Evolutionary conservation across 1,140 invertebrate species (phyloP).

Genomic region (Vanessa tameamea): DNA sequence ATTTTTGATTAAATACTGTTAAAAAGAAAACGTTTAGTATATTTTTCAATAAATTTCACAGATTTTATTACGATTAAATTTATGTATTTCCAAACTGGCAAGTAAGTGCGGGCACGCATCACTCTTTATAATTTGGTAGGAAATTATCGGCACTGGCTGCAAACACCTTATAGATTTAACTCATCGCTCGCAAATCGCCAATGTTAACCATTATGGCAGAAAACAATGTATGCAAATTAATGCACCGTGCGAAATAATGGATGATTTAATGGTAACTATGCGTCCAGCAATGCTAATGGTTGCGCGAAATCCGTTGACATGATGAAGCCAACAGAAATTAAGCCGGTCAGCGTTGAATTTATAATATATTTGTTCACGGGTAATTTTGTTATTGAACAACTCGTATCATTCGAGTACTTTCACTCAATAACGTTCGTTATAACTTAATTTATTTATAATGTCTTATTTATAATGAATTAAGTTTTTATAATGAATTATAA

Average conservation of each 20-base stretch:
- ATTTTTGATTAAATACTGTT: too few species aligned
- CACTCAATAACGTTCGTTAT: too few species aligned
- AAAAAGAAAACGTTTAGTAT: too few species aligned
- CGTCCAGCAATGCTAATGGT: slow-evolving; percentile 25
- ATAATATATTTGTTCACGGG: slow-evolving; percentile 1
- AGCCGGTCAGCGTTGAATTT: slow-evolving; percentile 7
- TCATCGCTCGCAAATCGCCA: neutral
- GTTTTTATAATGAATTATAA: too few species aligned
- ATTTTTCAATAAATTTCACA: too few species aligned
- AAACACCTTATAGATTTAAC: neutral
- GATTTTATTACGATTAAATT: too few species aligned
- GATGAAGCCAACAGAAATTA: slow-evolving; percentile 22
- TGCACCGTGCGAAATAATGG: slow-evolving; percentile 21
- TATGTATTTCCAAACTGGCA: too few species aligned
- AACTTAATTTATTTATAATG: too few species aligned
- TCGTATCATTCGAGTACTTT: neutral
- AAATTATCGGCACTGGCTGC: neutral
- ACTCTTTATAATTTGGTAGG: too few species aligned
- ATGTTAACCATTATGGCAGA: neutral
- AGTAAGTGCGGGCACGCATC: too few species aligned
- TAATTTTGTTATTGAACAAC: slow-evolving; percentile 1
- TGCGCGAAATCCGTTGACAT: slow-evolving; percentile 20
- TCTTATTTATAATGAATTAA: too few species aligned
- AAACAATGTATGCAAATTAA: slow-evolving; percentile 9
- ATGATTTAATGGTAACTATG: slow-evolving; percentile 24